A percentile compares a stretch with the other conserved stretches of the same genome.
Evolutionary conservation across 2,797 vertebrate species (phyloP).

Genomic region (Erethizon dorsatum): DNA sequence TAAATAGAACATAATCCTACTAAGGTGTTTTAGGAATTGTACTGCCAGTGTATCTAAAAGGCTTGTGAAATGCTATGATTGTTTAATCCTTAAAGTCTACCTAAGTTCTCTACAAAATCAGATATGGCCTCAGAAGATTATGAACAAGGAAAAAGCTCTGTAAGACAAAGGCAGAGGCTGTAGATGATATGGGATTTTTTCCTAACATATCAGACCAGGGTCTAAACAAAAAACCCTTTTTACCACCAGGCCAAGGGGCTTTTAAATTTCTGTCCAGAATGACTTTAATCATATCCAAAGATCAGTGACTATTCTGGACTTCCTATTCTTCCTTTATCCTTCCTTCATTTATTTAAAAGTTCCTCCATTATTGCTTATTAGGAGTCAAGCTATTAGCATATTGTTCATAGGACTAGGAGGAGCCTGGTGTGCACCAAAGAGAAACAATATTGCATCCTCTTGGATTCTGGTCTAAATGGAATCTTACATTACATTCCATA

Average conservation of each 20-base stretch:
- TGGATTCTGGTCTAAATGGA: background rate
- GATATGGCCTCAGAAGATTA: background rate
- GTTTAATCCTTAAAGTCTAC: background rate
- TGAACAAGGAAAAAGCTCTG: background rate
- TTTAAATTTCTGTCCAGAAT: background rate
- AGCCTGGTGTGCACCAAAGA: background rate
- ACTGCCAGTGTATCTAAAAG: background rate
- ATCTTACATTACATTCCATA: conserved; percentile 11
- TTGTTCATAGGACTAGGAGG: background rate
- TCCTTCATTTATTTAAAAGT: conserved; percentile 4
- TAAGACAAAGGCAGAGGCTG: background rate
- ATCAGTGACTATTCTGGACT: background rate
- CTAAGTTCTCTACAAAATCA: background rate
- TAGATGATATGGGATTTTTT: background rate
- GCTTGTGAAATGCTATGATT: background rate
- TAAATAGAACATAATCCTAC: background rate
- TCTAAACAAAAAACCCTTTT: background rate
- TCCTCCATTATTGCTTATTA: background rate
- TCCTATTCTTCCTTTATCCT: conserved; percentile 30
- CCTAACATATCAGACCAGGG: background rate
- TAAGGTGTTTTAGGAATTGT: background rate
- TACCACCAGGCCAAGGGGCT: background rate
- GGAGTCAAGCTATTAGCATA: background rate
- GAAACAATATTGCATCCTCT: background rate
- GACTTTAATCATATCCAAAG: background rate